Percentiles rank a stretch among this genome's conserved stretches.
phyloP scores from a whole-genome alignment of 2,113 vertebrate species.

The Oostethus manadensis region DNA sequence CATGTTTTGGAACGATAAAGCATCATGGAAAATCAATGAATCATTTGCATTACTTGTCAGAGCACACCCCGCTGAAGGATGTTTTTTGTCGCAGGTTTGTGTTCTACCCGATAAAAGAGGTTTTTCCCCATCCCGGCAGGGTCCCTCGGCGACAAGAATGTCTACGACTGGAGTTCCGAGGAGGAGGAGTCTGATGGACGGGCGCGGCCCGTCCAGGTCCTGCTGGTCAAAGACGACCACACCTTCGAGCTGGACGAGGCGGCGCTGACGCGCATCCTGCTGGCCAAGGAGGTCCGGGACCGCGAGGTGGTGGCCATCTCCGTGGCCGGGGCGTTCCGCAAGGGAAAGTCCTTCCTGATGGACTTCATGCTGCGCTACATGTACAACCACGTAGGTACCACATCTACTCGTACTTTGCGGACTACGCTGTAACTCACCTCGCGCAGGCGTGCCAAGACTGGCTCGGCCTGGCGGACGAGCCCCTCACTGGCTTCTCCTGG shows the following conservation, averaged over 20 bases:
- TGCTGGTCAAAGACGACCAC: conserved; percentile 95
- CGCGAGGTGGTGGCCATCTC: conserved; percentile 94
- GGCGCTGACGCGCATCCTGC: conserved; percentile 87
- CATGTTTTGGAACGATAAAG: no score
- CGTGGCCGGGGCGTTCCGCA: conserved; percentile 93
- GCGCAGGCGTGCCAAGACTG: conserved; percentile 81
- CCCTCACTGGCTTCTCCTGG: conserved; percentile 96
- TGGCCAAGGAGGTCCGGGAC: conserved; percentile 86
- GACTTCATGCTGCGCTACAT: conserved; percentile 99
- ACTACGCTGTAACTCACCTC: neutral
- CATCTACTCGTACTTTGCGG: no score
- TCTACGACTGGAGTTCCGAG: conserved; percentile 93
- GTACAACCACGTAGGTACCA: conserved; percentile 84
- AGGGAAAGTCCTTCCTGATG: conserved; percentile 98
- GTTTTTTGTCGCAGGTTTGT: neutral
- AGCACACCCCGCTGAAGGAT: neutral
- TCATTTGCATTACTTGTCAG: no score
- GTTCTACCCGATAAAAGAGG: no score
- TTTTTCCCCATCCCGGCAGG: conserved; percentile 40
- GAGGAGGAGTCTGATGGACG: conserved; percentile 88
- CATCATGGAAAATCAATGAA: no score
- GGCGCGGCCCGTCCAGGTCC: conserved; percentile 88
- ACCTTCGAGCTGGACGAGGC: conserved; percentile 93
- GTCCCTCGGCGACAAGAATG: conserved; percentile 81
- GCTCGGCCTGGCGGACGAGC: conserved; percentile 88